A percentile compares a stretch with the other conserved stretches of the same genome.
phyloP scores from a whole-genome alignment of 2,113 vertebrate genomes.

The Eubucco bourcierii region DNA sequence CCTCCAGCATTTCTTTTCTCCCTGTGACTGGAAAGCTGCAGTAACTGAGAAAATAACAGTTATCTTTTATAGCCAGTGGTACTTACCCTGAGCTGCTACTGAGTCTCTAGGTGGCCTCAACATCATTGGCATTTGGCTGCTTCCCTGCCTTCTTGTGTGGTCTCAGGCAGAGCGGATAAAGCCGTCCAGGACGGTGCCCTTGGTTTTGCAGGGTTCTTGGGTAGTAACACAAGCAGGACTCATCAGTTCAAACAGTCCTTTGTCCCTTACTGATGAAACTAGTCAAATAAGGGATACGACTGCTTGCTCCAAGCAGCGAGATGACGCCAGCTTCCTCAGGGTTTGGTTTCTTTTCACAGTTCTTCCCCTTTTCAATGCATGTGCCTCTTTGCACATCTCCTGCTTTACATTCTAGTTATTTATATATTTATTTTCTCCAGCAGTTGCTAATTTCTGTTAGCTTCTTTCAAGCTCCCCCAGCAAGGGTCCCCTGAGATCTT shows the following conservation, averaged over 20 bases:
- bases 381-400: not conserved
- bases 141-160: conserved; percentile 40
- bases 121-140: not conserved
- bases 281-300: not conserved
- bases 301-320: not conserved
- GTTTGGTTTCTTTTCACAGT: not conserved
- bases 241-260: not conserved
- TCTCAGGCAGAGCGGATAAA: not conserved
- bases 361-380: not conserved
- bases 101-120: conserved; percentile 24
- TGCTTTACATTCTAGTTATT: too few relatives aligned
- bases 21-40: not conserved
- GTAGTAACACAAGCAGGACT: not conserved
- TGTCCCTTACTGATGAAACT: not conserved
- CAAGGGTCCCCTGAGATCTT: not conserved
- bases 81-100: not conserved
- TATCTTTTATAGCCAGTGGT: not conserved
- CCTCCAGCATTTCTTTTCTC: not conserved
- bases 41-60: not conserved
- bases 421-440: too few relatives aligned
- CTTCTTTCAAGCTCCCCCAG: not conserved
- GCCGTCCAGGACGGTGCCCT: not conserved
- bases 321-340: not conserved
- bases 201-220: not conserved
- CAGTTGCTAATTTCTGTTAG: not conserved